A percentile compares a stretch with the other conserved stretches of the same genome.
phyloP scores from a whole-genome alignment of 2,888 invertebrate genomes.

The Trichogramma dendrolimi region DNA sequence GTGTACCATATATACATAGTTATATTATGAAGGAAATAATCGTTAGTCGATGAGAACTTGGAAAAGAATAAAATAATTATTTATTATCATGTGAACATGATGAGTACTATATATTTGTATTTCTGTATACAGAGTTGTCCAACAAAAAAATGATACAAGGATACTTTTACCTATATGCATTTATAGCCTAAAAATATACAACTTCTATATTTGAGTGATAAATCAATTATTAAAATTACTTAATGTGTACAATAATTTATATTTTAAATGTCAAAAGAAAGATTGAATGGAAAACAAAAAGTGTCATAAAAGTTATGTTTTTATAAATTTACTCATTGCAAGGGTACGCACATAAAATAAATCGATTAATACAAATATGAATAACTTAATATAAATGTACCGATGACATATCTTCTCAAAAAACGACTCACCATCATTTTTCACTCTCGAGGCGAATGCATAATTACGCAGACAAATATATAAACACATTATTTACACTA shows the following conservation, averaged over 20 bases:
- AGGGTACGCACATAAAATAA: constrained; percentile 9
- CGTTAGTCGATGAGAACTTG: too few species aligned
- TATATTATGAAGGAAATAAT: too few species aligned
- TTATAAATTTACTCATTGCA: constrained; percentile 4
- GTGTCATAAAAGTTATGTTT: constrained; percentile 7
- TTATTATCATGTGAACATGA: too few species aligned
- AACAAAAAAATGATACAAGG: too few species aligned
- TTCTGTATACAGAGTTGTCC: too few species aligned
- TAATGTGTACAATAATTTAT: constrained; percentile 12
- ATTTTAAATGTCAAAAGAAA: background rate
- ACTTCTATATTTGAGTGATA: too few species aligned
- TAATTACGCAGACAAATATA: background rate
- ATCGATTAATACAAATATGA: constrained; percentile 5
- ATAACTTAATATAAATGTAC: constrained; percentile 10
- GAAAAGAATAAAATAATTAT: too few species aligned
- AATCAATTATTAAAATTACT: background rate
- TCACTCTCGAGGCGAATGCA: constrained; percentile 20
- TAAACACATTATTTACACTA: too few species aligned
- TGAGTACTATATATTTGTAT: too few species aligned
- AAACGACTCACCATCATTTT: background rate
- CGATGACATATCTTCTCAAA: background rate
- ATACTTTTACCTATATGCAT: too few species aligned
- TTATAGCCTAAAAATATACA: too few species aligned
- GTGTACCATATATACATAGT: too few species aligned
- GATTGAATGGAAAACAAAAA: background rate